Percentiles rank a stretch among this genome's conserved stretches.
phyloP scores from a whole-genome alignment of 2,888 invertebrate genomes.

The Nysson spinosus region DNA sequence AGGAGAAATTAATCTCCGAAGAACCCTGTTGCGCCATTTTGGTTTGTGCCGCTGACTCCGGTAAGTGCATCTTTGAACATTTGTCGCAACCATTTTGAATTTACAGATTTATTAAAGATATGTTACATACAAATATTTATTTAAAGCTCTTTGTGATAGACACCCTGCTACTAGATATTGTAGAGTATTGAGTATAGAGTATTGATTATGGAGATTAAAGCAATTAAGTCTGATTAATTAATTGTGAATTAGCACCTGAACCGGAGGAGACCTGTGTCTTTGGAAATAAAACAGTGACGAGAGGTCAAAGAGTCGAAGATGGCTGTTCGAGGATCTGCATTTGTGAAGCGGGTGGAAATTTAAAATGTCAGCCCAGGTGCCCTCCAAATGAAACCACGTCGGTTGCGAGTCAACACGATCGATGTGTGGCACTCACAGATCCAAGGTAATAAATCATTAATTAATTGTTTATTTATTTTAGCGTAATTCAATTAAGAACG shows the following conservation, averaged over 20 bases:
- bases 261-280: conserved; percentile 81
- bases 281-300: conserved; percentile 84
- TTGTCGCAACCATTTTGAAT: too few relatives aligned
- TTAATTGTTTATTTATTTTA: not conserved
- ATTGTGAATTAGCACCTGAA: conserved; percentile 72
- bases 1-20: conserved; percentile 83
- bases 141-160: too few relatives aligned
- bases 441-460: conserved; percentile 76
- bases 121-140: too few relatives aligned
- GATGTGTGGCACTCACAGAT: conserved; percentile 90
- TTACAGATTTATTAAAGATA: too few relatives aligned
- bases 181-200: too few relatives aligned
- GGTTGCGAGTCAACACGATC: conserved; percentile 79
- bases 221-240: too few relatives aligned
- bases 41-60: conserved; percentile 83
- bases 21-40: conserved; percentile 86
- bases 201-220: too few relatives aligned
- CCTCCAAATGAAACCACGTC: conserved; percentile 71
- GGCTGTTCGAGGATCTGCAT: conserved; percentile 89
- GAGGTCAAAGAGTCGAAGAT: conserved; percentile 86
- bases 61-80: conserved; percentile 67
- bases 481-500: too few relatives aligned
- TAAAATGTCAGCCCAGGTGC: conserved; percentile 86
- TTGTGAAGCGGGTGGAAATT: conserved; percentile 85
- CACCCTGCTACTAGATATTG: too few relatives aligned